Percentiles rank a stretch among this genome's conserved stretches.
phyloP scores from a whole-genome alignment of 2,888 invertebrate species.

The Adineta ricciae region DNA sequence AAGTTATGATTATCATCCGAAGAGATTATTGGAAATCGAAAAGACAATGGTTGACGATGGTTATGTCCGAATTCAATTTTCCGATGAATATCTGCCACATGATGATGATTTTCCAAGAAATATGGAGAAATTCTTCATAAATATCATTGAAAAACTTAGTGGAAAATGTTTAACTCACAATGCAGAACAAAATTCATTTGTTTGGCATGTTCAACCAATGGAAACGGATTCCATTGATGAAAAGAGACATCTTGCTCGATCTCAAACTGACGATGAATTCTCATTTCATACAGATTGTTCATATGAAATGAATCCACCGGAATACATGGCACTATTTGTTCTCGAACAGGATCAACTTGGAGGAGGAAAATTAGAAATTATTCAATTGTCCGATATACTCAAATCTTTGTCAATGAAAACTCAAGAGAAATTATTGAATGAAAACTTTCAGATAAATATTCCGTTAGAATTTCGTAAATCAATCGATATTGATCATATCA shows the following conservation, averaged over 20 bases:
- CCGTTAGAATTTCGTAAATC: neutral
- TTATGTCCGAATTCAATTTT: neutral
- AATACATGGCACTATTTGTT: constrained; percentile 23
- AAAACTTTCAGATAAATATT: neutral
- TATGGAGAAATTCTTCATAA: neutral
- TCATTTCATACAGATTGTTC: constrained; percentile 28
- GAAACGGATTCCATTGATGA: neutral
- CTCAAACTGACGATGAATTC: constrained; percentile 26
- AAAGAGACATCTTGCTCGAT: neutral
- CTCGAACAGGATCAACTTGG: neutral
- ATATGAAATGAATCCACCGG: constrained; percentile 25
- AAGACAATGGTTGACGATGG: neutral
- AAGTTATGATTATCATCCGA: neutral
- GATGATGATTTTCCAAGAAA: neutral
- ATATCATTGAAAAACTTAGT: neutral
- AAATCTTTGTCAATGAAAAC: neutral
- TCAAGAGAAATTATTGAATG: neutral
- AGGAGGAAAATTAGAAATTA: constrained; percentile 22
- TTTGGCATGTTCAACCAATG: constrained; percentile 27
- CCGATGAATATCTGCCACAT: neutral
- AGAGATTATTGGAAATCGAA: neutral
- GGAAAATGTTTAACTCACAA: neutral
- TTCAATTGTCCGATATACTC: neutral
- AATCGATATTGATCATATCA: neutral
- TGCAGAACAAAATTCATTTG: neutral